phyloP scores from a whole-genome alignment of 2,113 vertebrate species.

The Eulacestoma nigropectus region DNA sequence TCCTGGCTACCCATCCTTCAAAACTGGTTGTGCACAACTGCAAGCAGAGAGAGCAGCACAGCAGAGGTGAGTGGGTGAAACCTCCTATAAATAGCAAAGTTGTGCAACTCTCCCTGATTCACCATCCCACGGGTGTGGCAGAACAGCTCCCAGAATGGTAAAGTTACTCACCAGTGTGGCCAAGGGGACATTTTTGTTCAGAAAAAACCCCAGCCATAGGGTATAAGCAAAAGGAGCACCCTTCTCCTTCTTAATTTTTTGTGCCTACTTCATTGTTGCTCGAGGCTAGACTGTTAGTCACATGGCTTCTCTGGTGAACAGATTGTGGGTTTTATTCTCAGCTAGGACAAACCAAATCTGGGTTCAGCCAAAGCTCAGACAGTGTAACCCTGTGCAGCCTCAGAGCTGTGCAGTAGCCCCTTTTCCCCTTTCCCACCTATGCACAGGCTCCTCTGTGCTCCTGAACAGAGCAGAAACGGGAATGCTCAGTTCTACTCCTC shows the following conservation, averaged over 20 bases:
- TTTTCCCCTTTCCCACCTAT: background rate
- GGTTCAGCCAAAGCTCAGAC: background rate
- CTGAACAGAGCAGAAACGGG: background rate
- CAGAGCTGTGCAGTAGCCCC: background rate
- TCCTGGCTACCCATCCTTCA: background rate
- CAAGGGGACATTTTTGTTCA: background rate
- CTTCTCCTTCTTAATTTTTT: background rate
- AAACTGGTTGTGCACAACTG: background rate
- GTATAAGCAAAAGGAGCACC: background rate
- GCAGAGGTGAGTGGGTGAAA: background rate
- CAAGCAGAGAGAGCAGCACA: background rate
- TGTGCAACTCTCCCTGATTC: slow-evolving; percentile 1
- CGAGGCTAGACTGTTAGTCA: background rate
- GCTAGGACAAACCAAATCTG: background rate
- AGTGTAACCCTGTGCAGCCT: background rate
- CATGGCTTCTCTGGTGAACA: background rate
- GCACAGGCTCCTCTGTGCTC: background rate
- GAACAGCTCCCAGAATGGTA: background rate
- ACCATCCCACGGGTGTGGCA: background rate
- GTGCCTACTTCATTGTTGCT: background rate
- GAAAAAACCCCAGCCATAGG: background rate
- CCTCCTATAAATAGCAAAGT: background rate
- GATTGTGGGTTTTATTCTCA: background rate
- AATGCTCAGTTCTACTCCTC: background rate
- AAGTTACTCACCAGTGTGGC: background rate